phyloP scores from a whole-genome alignment of 2,888 invertebrate genomes.

The Polydrusus cervinus region DNA sequence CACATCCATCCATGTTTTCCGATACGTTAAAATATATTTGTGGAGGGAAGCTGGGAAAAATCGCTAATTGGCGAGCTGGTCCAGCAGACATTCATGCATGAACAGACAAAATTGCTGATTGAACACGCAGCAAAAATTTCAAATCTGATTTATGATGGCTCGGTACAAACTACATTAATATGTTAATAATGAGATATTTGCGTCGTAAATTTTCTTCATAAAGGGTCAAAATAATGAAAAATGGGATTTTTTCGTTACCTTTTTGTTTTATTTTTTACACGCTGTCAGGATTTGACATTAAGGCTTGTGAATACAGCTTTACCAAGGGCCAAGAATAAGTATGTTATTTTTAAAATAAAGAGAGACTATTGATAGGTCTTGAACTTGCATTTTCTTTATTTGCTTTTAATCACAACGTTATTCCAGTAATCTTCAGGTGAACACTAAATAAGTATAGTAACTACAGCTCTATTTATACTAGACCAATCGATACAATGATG shows the following conservation, averaged over 20 bases:
- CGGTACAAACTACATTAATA: constrained; percentile 31
- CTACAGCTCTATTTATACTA: no score
- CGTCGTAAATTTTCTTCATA: constrained; percentile 12
- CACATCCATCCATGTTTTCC: not conserved
- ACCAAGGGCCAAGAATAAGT: no score
- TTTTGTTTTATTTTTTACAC: not conserved
- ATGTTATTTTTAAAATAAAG: no score
- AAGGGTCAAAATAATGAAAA: not conserved
- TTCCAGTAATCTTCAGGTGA: no score
- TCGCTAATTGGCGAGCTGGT: constrained; percentile 37
- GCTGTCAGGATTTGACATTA: not conserved
- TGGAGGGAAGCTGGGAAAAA: constrained; percentile 1
- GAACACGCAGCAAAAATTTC: constrained; percentile 42
- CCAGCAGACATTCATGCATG: constrained; percentile 37
- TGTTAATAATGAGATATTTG: constrained; percentile 25
- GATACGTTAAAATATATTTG: not conserved
- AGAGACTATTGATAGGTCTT: no score
- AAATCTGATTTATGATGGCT: constrained; percentile 34
- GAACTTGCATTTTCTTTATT: no score
- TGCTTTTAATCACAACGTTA: no score
- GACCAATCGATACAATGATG: no score
- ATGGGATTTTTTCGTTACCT: not conserved
- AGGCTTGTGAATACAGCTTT: no score
- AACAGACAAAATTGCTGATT: constrained; percentile 40
- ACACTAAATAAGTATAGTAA: no score